Evolutionary conservation across 2,797 vertebrate genomes (phyloP), one percentile per base, ranked within the genome.

Genomic region (Epinephelus coioides): DNA sequence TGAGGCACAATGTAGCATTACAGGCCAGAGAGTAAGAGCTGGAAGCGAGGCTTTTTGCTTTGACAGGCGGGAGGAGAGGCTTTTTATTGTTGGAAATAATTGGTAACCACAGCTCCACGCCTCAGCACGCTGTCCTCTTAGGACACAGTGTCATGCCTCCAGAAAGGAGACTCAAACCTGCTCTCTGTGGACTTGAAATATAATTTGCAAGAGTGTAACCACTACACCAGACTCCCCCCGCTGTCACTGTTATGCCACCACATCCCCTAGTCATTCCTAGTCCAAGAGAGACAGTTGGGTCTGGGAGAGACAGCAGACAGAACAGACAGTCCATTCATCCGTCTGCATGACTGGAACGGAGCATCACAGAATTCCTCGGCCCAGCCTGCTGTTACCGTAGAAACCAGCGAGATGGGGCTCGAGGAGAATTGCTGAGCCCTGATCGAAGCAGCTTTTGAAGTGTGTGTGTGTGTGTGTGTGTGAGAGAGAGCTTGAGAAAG

Each of bases 241-340:
- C 63, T 69, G 65, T 67, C 76, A 70, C 73, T 72, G 73, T 74
- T 54, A 40, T 27, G 68, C 82, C 78, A 73, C 57, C 57, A 21
- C 85, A 85, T 75, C 73, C 53, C 7, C 59, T 21, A 38, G 30
- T 80, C 75, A 21, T 44, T 69, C 66, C 57, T 79, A 77, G 74
- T 86, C 84, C 76, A 80, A 88, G 73, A 66, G 81, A 87, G 85
- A 91, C 81, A 63, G 76, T 86, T 73, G 70, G 82, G 55, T 83
- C 82, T 56, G 69, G 61, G 82, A 84, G 88, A 89, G 88, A 87
- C 83, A 47, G 80, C 83, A 73, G 79, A 78, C 75, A 47, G 91
- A 91, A 95, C 92, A 94, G 92, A 89, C 85, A 87, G 86, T 82
- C 89, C 89, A 92, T 93, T 94, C 92, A 94, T 94, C 88, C 55